These are phyloP conservation scores for Dolichoris vasculosae DNA, from an alignment of 1,140 invertebrate species.

Conservation along the genomic window DNA sequence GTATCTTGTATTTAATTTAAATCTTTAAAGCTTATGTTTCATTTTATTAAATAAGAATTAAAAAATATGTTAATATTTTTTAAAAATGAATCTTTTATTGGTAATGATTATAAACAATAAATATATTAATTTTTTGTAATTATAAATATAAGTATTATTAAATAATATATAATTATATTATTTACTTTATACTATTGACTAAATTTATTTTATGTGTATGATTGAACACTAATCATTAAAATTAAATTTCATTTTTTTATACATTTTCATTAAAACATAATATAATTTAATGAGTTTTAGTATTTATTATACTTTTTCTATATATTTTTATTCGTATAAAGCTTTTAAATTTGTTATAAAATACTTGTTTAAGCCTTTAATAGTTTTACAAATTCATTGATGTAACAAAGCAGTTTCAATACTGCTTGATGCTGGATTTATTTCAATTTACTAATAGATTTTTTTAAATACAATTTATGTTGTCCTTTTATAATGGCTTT, in stretches of 20 bases:
- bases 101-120: not conserved
- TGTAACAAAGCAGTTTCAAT: constrained; percentile 50
- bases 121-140: not conserved
- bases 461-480: constrained; percentile 8
- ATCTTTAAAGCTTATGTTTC: too few species aligned
- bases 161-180: too few species aligned
- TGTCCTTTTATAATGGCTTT: constrained; percentile 35
- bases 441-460: constrained; percentile 30
- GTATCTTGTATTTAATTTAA: too few species aligned
- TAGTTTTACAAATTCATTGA: constrained; percentile 45
- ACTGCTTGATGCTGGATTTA: constrained; percentile 52
- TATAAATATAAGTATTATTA: too few species aligned
- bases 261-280: not conserved
- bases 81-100: too few species aligned
- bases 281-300: too few species aligned
- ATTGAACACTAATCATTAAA: not conserved
- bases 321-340: constrained; percentile 33
- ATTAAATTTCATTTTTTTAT: not conserved
- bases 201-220: not conserved
- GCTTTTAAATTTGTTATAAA: constrained; percentile 27
- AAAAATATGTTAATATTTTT: too few species aligned
- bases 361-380: constrained; percentile 31
- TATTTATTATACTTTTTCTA: constrained; percentile 2
- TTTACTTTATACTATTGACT: not conserved
- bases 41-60: too few species aligned